Evolutionary conservation across 1,140 invertebrate genomes (phyloP).

Genomic region (Pseudomyrmex pallidus): DNA sequence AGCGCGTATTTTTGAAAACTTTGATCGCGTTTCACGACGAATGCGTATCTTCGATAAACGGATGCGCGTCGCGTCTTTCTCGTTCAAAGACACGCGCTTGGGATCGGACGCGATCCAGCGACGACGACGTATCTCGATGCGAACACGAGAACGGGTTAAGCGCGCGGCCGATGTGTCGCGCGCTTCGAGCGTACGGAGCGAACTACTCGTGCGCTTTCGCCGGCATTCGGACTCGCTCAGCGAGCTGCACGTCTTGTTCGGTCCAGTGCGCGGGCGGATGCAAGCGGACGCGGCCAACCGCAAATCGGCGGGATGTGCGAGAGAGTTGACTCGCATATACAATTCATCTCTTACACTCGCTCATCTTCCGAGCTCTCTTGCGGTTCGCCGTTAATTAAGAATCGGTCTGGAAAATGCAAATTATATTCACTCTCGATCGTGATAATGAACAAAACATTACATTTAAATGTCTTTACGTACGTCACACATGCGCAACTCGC

Average conservation of each 20-base stretch:
- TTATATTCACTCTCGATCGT: no score
- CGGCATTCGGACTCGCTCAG: conserved; percentile 60
- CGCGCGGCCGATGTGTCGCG: conserved; percentile 72
- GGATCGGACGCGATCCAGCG: not conserved
- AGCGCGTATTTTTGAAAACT: conserved; percentile 57
- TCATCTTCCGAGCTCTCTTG: no score
- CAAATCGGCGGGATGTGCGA: conserved; percentile 17
- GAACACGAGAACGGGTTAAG: conserved; percentile 56
- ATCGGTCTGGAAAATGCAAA: not conserved
- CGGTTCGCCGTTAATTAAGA: not conserved
- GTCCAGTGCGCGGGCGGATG: conserved; percentile 66
- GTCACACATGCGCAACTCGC: no score
- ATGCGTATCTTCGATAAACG: not conserved
- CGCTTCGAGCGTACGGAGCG: conserved; percentile 76
- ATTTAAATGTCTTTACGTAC: no score
- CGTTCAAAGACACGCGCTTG: not conserved
- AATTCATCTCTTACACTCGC: not conserved
- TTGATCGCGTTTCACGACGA: not conserved
- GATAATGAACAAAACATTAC: no score
- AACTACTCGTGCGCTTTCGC: conserved; percentile 71
- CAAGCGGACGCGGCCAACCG: conserved; percentile 61
- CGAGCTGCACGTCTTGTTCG: conserved; percentile 53
- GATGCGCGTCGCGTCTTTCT: not conserved
- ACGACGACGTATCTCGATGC: conserved; percentile 42
- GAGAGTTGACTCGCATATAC: conserved; percentile 3